phyloP scores from a whole-genome alignment of 2,888 invertebrate genomes.

The Ormyrus nitidulus region DNA sequence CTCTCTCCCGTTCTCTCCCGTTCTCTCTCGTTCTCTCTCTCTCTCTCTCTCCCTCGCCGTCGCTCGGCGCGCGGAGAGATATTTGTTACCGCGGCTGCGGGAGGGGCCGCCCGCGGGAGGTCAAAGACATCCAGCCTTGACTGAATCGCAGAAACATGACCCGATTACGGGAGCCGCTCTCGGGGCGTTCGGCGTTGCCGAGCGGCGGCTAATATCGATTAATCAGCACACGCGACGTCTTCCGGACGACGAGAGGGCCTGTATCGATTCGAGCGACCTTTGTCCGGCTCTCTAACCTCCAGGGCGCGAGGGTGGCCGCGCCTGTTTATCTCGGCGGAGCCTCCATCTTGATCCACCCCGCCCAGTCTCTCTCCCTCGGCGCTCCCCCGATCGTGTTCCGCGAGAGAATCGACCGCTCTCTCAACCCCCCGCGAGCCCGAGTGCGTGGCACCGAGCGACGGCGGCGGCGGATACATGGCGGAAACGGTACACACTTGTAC shows the following conservation, averaged over 20 bases:
- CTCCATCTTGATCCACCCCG: slow-evolving; percentile 19
- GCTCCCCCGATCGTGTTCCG: slow-evolving; percentile 51
- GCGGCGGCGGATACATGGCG: no score
- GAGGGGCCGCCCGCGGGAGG: slow-evolving; percentile 18
- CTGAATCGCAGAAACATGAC: slow-evolving; percentile 54
- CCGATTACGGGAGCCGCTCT: slow-evolving; percentile 34
- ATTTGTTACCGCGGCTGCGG: background rate
- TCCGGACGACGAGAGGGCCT: background rate
- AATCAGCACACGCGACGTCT: slow-evolving; percentile 5
- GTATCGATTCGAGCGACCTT: slow-evolving; percentile 19
- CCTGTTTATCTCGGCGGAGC: slow-evolving; percentile 47
- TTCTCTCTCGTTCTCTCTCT: background rate
- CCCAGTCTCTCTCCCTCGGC: background rate
- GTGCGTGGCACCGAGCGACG: no score
- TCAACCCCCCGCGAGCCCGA: background rate
- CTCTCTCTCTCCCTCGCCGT: background rate
- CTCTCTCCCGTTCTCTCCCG: slow-evolving; percentile 3
- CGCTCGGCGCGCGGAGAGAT: background rate
- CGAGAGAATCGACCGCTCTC: slow-evolving; percentile 21
- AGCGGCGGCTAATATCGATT: slow-evolving; percentile 31
- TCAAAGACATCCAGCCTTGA: slow-evolving; percentile 54
- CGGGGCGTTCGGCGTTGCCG: background rate
- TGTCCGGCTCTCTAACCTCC: slow-evolving; percentile 15
- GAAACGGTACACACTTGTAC: no score
- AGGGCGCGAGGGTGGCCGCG: slow-evolving; percentile 37